A percentile compares a stretch with the other conserved stretches of the same genome.
Evolutionary conservation across 2,888 invertebrate species (phyloP).

Genomic region (Kuschelorhynchus macadamiae): DNA sequence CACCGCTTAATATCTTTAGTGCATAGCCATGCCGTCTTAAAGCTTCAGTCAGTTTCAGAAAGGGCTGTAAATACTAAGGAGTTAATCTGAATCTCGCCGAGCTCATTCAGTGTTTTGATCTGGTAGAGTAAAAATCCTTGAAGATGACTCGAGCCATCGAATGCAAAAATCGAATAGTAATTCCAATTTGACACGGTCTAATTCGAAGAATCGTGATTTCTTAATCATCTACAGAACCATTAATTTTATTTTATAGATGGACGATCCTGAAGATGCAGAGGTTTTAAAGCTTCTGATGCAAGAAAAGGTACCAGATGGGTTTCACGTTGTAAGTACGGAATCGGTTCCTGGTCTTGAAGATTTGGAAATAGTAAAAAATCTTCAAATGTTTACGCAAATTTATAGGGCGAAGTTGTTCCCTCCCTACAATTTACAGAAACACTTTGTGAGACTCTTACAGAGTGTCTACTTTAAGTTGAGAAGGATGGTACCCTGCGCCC

Average conservation of each 20-base stretch:
- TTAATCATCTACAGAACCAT: too few relatives aligned
- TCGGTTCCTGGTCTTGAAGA: slow-evolving; percentile 80
- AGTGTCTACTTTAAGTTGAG: slow-evolving; percentile 91
- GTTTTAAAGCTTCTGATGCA: slow-evolving; percentile 82
- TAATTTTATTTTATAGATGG: too few relatives aligned
- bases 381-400: slow-evolving; percentile 90
- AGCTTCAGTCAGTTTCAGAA: neutral
- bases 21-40: too few relatives aligned
- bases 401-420: slow-evolving; percentile 77
- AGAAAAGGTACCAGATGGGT: slow-evolving; percentile 80
- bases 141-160: too few relatives aligned
- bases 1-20: too few relatives aligned
- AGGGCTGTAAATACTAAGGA: neutral
- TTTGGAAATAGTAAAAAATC: slow-evolving; percentile 77
- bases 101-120: too few relatives aligned
- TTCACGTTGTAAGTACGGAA: slow-evolving; percentile 85
- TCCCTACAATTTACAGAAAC: slow-evolving; percentile 68
- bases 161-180: too few relatives aligned
- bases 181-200: too few relatives aligned
- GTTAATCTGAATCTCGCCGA: too few relatives aligned
- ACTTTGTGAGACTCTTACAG: slow-evolving; percentile 74
- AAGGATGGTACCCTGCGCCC: slow-evolving; percentile 88
- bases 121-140: too few relatives aligned
- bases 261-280: slow-evolving; percentile 87
- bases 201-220: too few relatives aligned